Evolutionary conservation across 2,797 vertebrate genomes (phyloP).

Genomic region (Mallotus villosus): DNA sequence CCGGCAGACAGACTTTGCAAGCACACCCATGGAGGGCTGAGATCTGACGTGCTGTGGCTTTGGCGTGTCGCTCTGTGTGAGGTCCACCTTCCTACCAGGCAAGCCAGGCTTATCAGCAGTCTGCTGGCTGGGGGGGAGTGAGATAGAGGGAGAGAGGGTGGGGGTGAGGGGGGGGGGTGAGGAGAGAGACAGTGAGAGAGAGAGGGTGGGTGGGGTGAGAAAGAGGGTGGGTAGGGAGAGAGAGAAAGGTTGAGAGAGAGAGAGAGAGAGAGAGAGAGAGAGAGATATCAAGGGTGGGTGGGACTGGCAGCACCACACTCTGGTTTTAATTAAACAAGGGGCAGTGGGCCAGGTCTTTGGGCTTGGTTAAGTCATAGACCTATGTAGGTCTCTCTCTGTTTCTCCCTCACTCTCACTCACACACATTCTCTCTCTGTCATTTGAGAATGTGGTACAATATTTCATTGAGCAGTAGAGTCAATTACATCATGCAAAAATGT

Average conservation of each 20-base stretch:
- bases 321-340: conserved; percentile 13
- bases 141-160: background rate
- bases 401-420: background rate
- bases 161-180: background rate
- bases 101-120: conserved; percentile 35
- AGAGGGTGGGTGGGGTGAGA: background rate
- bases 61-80: conserved; percentile 57
- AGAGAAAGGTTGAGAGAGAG: background rate
- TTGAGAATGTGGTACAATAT: background rate
- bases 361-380: conserved; percentile 1
- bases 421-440: too few relatives aligned
- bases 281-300: conserved; percentile 7
- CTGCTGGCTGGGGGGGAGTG: background rate
- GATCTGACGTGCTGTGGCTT: conserved; percentile 41
- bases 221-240: background rate
- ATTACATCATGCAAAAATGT: background rate
- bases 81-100: conserved; percentile 45
- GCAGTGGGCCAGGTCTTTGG: background rate
- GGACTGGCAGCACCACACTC: background rate
- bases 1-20: too few relatives aligned
- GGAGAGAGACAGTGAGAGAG: background rate
- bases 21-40: background rate
- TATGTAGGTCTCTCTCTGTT: background rate
- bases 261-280: background rate
- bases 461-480: background rate